phyloP scores from a whole-genome alignment of 2,797 vertebrate genomes.

The Pteropus rufus region DNA sequence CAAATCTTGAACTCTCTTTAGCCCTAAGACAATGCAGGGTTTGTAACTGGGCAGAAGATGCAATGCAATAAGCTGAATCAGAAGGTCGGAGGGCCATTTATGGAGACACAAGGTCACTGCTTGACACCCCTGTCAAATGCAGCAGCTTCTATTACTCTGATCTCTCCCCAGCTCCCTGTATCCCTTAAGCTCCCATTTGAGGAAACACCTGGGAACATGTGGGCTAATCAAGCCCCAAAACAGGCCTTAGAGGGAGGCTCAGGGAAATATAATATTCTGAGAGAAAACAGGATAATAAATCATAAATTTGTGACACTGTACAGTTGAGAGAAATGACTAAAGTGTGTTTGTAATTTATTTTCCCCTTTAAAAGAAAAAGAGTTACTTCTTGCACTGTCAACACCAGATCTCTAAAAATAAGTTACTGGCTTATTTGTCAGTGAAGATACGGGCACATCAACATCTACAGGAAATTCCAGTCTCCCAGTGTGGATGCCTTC shows the following conservation, averaged over 20 bases:
- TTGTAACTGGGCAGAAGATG: background rate
- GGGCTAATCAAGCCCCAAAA: background rate
- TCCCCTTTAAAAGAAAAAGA: background rate
- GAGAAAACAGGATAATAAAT: slow-evolving; percentile 46
- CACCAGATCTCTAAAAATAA: slow-evolving; percentile 28
- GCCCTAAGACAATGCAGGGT: background rate
- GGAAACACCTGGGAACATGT: background rate
- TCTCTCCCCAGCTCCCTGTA: background rate
- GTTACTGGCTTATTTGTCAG: slow-evolving; percentile 42
- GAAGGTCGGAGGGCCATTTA: background rate
- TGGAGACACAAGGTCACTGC: background rate
- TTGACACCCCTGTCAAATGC: background rate
- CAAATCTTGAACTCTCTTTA: background rate
- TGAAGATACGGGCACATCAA: slow-evolving; percentile 16
- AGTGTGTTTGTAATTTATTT: slow-evolving; percentile 58
- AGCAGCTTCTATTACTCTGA: background rate
- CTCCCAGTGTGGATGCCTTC: slow-evolving; percentile 37
- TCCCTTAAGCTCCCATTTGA: background rate
- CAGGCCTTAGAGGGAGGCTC: background rate
- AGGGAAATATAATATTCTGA: background rate
- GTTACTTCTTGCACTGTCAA: slow-evolving; percentile 38
- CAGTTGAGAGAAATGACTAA: slow-evolving; percentile 33
- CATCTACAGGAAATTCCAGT: slow-evolving; percentile 47
- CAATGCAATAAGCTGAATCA: background rate
- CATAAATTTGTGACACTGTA: slow-evolving; percentile 28